A percentile compares a stretch with the other conserved stretches of the same genome.
Conservation (phyloP, 2,797 vertebrate genomes). For the Phrynocephalus guinanensis region DNA sequence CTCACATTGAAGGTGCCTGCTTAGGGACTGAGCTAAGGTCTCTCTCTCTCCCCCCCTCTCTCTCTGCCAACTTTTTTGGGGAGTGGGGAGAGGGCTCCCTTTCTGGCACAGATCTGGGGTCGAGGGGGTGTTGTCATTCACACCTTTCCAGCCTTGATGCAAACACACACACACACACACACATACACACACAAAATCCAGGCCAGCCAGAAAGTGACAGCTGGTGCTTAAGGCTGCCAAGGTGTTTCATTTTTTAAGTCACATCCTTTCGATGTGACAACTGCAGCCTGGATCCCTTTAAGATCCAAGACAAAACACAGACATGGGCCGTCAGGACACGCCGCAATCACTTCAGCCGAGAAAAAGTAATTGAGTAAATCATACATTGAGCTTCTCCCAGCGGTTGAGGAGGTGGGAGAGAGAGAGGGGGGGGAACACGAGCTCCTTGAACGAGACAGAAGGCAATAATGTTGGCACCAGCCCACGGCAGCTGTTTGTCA, state of each 20-base stretch:
- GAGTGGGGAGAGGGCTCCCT: too few relatives aligned
- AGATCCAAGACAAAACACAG: constrained; percentile 61
- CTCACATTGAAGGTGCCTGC: not conserved
- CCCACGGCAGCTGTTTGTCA: constrained; percentile 70
- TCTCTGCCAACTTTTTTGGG: too few relatives aligned
- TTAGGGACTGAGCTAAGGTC: not conserved
- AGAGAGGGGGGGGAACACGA: constrained; percentile 60
- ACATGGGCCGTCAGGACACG: constrained; percentile 64
- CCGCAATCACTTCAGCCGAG: constrained; percentile 52
- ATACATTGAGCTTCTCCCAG: constrained; percentile 58
- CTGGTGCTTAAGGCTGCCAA: constrained; percentile 32
- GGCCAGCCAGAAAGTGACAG: not conserved
- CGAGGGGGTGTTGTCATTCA: not conserved
- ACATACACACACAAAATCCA: too few relatives aligned
- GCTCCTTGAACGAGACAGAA: constrained; percentile 66
- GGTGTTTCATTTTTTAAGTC: constrained; percentile 38
- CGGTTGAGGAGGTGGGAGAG: constrained; percentile 49
- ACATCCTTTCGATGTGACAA: constrained; percentile 37
- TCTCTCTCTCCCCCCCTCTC: not conserved
- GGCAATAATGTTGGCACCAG: constrained; percentile 62
- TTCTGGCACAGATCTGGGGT: not conserved
- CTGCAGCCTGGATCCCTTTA: constrained; percentile 34
- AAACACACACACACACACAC: too few relatives aligned
- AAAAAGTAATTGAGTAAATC: constrained; percentile 50
- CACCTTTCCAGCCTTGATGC: not conserved